These are phyloP conservation scores for Fabriciana adippe DNA, from an alignment of 2,888 invertebrate genomes.

Conservation along the genomic window DNA sequence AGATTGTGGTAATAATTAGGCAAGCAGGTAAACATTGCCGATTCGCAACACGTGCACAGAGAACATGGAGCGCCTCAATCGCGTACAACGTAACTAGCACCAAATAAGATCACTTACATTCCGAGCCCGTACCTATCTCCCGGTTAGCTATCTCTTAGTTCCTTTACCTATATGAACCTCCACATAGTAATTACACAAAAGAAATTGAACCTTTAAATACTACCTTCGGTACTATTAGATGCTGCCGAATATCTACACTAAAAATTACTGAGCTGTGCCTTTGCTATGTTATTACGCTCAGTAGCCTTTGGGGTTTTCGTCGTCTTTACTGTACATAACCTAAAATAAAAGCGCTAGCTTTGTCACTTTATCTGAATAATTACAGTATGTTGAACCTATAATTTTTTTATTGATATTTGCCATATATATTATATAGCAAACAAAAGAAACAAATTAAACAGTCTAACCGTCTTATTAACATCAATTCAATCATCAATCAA, in stretches of 20 bases:
- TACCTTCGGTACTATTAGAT: slow-evolving; percentile 56
- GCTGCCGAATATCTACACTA: slow-evolving; percentile 48
- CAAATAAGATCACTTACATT: slow-evolving; percentile 80
- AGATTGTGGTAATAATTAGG: slow-evolving; percentile 67
- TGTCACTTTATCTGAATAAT: too few species aligned
- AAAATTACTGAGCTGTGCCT: slow-evolving; percentile 53
- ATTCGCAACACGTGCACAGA: slow-evolving; percentile 67
- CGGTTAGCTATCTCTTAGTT: slow-evolving; percentile 68
- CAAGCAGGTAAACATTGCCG: slow-evolving; percentile 63
- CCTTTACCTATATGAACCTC: slow-evolving; percentile 66
- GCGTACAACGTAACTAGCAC: slow-evolving; percentile 53
- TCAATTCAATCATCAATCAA: too few species aligned
- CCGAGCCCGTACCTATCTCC: slow-evolving; percentile 66
- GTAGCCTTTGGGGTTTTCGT: slow-evolving; percentile 33
- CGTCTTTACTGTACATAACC: slow-evolving; percentile 12
- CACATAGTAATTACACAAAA: slow-evolving; percentile 75
- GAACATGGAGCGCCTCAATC: slow-evolving; percentile 62
- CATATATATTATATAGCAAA: slow-evolving; percentile 17
- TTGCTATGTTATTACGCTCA: slow-evolving; percentile 54
- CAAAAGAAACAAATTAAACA: background rate
- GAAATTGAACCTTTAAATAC: slow-evolving; percentile 66
- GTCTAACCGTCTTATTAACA: too few species aligned
- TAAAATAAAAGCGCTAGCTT: background rate
- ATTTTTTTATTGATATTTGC: slow-evolving; percentile 4
- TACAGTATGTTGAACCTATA: too few species aligned